Conservation (phyloP, 2,113 vertebrate species). For the Gymnarchus niloticus region DNA sequence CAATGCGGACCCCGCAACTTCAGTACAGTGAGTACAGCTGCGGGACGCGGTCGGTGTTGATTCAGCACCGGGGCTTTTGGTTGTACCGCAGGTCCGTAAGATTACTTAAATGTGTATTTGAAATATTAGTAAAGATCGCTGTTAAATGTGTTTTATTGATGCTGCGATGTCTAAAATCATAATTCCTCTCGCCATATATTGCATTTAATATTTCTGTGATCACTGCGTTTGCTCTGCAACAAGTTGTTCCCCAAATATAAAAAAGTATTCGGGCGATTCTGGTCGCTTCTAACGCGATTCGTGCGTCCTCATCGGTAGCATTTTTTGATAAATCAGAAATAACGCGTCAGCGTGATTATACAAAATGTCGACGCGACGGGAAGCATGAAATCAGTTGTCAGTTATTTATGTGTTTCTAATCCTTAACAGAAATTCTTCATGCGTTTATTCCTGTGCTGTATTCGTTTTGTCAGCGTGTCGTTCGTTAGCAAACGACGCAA, state of each 20-base stretch:
- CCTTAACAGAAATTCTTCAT: neutral
- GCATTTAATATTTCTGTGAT: neutral
- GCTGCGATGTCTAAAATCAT: neutral
- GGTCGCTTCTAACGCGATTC: neutral
- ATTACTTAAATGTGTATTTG: neutral
- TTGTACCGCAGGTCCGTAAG: neutral
- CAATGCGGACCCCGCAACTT: constrained; percentile 71
- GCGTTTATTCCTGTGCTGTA: neutral
- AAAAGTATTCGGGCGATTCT: neutral
- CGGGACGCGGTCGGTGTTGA: neutral
- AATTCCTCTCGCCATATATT: neutral
- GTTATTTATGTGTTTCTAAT: neutral
- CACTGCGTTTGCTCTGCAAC: neutral
- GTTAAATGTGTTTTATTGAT: neutral
- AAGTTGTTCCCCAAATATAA: neutral
- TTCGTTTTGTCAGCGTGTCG: neutral
- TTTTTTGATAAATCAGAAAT: neutral
- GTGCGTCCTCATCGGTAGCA: neutral
- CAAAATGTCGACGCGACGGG: neutral
- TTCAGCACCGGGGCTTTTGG: neutral
- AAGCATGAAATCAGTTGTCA: neutral
- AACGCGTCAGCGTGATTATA: neutral
- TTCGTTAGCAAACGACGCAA: neutral
- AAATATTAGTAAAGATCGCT: neutral
- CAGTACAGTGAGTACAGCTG: constrained; percentile 57